Evolutionary conservation across 2,113 vertebrate genomes (phyloP).

Genomic region (Apeltes quadracus): DNA sequence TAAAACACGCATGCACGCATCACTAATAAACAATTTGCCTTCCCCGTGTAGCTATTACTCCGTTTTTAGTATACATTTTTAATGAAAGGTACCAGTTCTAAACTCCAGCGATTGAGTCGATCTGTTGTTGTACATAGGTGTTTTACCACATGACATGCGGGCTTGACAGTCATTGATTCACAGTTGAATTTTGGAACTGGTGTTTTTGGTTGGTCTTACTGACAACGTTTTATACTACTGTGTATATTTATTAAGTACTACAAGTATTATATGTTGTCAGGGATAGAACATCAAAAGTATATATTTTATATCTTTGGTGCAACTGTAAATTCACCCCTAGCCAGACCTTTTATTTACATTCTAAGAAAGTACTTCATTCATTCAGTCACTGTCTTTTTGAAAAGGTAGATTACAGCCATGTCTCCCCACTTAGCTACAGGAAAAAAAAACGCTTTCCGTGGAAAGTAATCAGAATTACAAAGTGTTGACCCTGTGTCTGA

Average conservation of each 20-base stretch:
- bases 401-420: not conserved
- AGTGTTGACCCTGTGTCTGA: not conserved
- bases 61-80: not conserved
- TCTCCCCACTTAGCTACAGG: not conserved
- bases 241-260: not conserved
- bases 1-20: not conserved
- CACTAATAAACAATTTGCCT: not conserved
- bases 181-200: not conserved
- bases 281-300: too few relatives aligned
- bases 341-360: not conserved
- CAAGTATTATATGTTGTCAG: too few relatives aligned
- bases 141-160: not conserved
- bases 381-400: conserved; percentile 5
- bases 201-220: not conserved
- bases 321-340: not conserved
- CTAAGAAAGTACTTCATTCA: conserved; percentile 6
- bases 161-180: not conserved
- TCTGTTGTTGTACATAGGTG: not conserved
- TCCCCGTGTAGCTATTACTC: not conserved
- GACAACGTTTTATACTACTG: not conserved
- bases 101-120: not conserved
- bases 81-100: not conserved
- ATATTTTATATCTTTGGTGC: not conserved
- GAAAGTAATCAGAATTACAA: not conserved
- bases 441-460: too few relatives aligned